A percentile compares a stretch with the other conserved stretches of the same genome.
Conservation (phyloP, 1,140 invertebrate genomes). For the Drosophila ficusphila region DNA sequence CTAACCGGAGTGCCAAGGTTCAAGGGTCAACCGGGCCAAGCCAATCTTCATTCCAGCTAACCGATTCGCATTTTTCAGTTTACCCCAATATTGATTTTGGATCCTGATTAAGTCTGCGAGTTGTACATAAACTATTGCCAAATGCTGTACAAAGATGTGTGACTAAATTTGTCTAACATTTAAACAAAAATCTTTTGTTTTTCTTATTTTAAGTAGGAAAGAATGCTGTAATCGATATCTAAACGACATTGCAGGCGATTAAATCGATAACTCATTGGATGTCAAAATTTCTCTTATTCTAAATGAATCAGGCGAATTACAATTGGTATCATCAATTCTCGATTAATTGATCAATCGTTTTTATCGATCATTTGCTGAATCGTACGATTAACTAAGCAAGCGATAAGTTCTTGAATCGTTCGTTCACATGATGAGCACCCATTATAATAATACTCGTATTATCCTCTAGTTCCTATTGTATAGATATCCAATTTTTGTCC, state of each 20-base stretch:
- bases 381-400: neutral
- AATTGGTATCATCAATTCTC: neutral
- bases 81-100: neutral
- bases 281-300: neutral
- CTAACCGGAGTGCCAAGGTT: conserved; percentile 19
- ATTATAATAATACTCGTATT: conserved; percentile 12
- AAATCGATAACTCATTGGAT: conserved; percentile 6
- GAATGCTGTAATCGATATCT: conserved; percentile 30
- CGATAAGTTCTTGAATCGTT: neutral
- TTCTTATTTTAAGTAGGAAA: conserved; percentile 19
- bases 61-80: conserved; percentile 7
- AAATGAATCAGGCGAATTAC: neutral
- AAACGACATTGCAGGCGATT: neutral
- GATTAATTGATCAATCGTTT: conserved; percentile 1
- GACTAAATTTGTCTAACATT: conserved; percentile 37
- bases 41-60: neutral
- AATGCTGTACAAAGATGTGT: conserved; percentile 39
- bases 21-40: neutral
- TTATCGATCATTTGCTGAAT: conserved; percentile 11
- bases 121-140: conserved; percentile 41
- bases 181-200: conserved; percentile 2
- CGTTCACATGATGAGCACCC: conserved; percentile 4
- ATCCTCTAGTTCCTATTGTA: conserved; percentile 31
- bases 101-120: conserved; percentile 7
- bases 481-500: conserved; percentile 23